Evolutionary conservation across 2,797 vertebrate genomes (phyloP).

Genomic region (Sebastes iracundus): DNA sequence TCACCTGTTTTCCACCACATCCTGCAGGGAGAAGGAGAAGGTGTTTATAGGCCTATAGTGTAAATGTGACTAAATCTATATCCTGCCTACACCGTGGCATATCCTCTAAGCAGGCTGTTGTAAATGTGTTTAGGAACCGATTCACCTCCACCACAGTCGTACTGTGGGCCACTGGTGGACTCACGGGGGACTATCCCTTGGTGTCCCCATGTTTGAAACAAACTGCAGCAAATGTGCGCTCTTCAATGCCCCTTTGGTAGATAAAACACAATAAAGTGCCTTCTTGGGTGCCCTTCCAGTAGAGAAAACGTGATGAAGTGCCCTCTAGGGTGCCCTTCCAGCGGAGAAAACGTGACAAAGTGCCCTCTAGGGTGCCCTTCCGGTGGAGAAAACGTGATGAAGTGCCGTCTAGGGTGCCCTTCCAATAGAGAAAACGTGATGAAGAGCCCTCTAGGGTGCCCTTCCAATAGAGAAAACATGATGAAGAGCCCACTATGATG

Average conservation of each 20-base stretch:
- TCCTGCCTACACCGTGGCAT: constrained; percentile 53
- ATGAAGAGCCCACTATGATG: no score
- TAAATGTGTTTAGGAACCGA: constrained; percentile 9
- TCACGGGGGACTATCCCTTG: no score
- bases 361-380: no score
- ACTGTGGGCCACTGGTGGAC: not conserved
- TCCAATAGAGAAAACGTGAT: no score
- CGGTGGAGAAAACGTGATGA: no score
- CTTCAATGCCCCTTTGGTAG: not conserved
- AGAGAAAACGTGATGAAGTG: fast-evolving
- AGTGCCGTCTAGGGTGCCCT: no score
- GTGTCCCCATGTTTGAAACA: no score
- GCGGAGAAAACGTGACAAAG: fast-evolving
- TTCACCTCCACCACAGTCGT: not conserved
- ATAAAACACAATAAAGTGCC: not conserved
- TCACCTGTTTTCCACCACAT: constrained; percentile 48
- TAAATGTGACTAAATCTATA: constrained; percentile 67
- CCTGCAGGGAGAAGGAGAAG: constrained; percentile 49
- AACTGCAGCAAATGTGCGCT: not conserved
- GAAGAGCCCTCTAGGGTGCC: no score
- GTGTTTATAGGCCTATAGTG: constrained; percentile 63
- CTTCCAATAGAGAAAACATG: no score
- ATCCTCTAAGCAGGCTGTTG: constrained; percentile 16
- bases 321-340: no score
- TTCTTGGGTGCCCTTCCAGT: not conserved